phyloP scores from a whole-genome alignment of 2,113 vertebrate genomes.

The Crocuta crocuta region DNA sequence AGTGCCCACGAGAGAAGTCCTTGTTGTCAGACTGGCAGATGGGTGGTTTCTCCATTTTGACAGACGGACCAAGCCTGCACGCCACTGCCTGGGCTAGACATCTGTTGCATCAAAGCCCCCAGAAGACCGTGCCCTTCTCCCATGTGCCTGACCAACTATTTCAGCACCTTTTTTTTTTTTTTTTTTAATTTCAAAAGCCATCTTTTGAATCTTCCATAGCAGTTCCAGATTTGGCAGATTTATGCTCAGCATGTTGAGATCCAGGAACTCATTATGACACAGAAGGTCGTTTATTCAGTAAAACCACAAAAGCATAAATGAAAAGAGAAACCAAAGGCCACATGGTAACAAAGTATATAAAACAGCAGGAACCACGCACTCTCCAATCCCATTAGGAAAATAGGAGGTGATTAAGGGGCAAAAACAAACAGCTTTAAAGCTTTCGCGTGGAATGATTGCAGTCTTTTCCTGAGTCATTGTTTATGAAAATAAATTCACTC shows the following conservation, averaged over 20 bases:
- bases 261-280: conserved; percentile 50
- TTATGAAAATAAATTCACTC: conserved; percentile 65
- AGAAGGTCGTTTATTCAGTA: conserved; percentile 61
- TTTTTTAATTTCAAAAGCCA: conserved; percentile 49
- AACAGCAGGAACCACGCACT: conserved; percentile 60
- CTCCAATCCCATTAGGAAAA: conserved; percentile 68
- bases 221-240: conserved; percentile 13
- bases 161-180: conserved; percentile 18
- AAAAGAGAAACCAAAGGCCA: conserved; percentile 68
- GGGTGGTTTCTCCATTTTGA: not conserved
- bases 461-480: not conserved
- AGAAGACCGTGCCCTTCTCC: not conserved
- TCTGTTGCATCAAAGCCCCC: not conserved
- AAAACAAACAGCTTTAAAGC: conserved; percentile 41
- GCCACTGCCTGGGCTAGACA: too few species aligned
- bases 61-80: not conserved
- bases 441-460: not conserved
- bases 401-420: conserved; percentile 51
- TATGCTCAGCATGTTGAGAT: not conserved
- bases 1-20: not conserved
- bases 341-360: conserved; percentile 60
- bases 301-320: conserved; percentile 70
- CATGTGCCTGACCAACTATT: not conserved
- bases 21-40: not conserved
- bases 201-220: not conserved